phyloP scores from a whole-genome alignment of 2,113 vertebrate genomes.

The Lophochroa leadbeateri region DNA sequence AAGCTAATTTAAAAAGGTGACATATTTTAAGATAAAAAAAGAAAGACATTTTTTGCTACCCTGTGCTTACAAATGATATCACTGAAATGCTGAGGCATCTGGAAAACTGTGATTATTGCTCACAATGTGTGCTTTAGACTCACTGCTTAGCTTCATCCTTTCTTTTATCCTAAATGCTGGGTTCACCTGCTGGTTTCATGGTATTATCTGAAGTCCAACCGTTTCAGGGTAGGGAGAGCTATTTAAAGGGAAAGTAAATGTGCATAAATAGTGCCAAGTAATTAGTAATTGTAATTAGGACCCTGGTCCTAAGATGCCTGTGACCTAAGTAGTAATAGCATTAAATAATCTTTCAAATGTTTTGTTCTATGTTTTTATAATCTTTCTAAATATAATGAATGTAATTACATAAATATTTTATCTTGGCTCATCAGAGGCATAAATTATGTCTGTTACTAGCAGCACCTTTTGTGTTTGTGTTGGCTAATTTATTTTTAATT shows the following conservation, averaged over 20 bases:
- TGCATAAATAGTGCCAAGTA: not conserved
- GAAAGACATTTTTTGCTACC: not conserved
- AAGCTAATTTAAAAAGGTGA: not conserved
- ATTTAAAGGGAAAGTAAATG: slow-evolving; percentile 18
- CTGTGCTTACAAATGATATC: not conserved
- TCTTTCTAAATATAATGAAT: not conserved
- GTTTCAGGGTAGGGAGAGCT: not conserved
- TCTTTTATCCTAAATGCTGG: not conserved
- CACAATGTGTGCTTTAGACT: not conserved
- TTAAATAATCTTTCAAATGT: not conserved
- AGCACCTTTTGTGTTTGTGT: not conserved
- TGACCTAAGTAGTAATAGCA: not conserved
- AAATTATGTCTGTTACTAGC: not conserved
- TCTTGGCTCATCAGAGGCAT: not conserved
- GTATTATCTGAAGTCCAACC: not conserved
- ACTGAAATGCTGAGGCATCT: not conserved
- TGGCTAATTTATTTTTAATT: slow-evolving; percentile 25
- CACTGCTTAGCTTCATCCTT: not conserved
- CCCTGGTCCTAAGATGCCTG: not conserved
- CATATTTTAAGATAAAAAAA: slow-evolving; percentile 27
- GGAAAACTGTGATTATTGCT: slow-evolving; percentile 41
- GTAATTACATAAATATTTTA: not conserved
- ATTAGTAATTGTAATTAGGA: slow-evolving; percentile 13
- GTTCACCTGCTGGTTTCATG: not conserved
- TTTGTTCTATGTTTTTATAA: not conserved